Conservation (phyloP, 2,113 vertebrate species). For the Nyctereutes procyonoides region DNA sequence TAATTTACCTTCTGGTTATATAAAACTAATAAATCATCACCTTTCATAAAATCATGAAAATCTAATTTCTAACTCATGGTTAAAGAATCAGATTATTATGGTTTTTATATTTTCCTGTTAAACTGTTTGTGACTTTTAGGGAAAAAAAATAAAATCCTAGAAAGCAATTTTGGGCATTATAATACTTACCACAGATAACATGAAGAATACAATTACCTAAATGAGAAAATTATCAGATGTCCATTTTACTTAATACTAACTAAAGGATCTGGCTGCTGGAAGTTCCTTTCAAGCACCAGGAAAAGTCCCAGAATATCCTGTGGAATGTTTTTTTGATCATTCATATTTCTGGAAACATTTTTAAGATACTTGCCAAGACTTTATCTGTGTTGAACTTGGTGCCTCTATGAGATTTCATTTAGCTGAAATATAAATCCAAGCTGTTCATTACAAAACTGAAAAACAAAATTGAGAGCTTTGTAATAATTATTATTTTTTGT, state of each 20-base stretch:
- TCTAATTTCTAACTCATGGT: background rate
- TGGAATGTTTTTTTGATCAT: background rate
- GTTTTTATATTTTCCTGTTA: background rate
- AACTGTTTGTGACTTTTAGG: background rate
- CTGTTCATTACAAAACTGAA: background rate
- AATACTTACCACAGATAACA: background rate
- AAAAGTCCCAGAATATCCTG: background rate
- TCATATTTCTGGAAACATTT: constrained; percentile 24
- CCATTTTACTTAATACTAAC: background rate
- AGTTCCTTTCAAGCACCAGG: background rate
- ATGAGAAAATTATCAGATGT: background rate
- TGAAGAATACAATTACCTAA: background rate
- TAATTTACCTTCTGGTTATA: background rate
- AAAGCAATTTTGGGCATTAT: background rate
- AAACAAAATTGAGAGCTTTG: background rate
- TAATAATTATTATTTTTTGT: background rate
- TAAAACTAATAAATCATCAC: background rate
- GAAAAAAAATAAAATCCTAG: background rate
- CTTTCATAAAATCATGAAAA: background rate
- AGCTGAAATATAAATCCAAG: constrained; percentile 38
- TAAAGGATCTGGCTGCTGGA: background rate
- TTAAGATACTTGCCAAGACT: background rate
- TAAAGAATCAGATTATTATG: background rate
- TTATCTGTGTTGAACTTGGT: background rate
- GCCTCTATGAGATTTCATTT: background rate